These are phyloP conservation scores for Ageneiosus marmoratus DNA, from an alignment of 2,113 vertebrate species.

Conservation along the genomic window DNA sequence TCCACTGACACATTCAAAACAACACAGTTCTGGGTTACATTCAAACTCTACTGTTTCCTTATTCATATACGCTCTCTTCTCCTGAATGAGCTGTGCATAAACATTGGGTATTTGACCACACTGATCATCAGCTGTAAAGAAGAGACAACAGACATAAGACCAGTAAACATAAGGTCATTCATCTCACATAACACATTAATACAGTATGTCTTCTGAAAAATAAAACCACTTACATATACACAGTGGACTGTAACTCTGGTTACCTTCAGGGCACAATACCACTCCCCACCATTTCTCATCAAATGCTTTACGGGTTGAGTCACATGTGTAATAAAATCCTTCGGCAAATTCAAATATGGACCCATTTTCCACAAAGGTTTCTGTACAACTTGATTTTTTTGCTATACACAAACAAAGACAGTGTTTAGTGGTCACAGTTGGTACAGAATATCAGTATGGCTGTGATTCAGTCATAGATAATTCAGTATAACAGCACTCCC, in stretches of 20 bases:
- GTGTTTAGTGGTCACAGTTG: too few species aligned
- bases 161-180: too few species aligned
- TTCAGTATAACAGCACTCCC: too few species aligned
- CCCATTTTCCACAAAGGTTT: slow-evolving; percentile 15
- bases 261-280: background rate
- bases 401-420: background rate
- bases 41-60: background rate
- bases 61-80: background rate
- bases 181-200: background rate
- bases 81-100: background rate
- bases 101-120: slow-evolving; percentile 48
- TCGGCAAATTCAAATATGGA: background rate
- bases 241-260: background rate
- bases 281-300: slow-evolving; percentile 57
- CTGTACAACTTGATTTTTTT: background rate
- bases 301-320: slow-evolving; percentile 43
- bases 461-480: too few species aligned
- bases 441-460: too few species aligned
- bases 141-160: background rate
- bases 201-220: background rate
- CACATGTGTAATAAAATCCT: slow-evolving; percentile 52
- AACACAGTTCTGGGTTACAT: background rate
- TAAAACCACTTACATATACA: slow-evolving; percentile 64
- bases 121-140: background rate
- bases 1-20: background rate